These are phyloP conservation scores for Hemiscyllium ocellatum DNA, from an alignment of 2,113 vertebrate genomes.

Conservation along the genomic window DNA sequence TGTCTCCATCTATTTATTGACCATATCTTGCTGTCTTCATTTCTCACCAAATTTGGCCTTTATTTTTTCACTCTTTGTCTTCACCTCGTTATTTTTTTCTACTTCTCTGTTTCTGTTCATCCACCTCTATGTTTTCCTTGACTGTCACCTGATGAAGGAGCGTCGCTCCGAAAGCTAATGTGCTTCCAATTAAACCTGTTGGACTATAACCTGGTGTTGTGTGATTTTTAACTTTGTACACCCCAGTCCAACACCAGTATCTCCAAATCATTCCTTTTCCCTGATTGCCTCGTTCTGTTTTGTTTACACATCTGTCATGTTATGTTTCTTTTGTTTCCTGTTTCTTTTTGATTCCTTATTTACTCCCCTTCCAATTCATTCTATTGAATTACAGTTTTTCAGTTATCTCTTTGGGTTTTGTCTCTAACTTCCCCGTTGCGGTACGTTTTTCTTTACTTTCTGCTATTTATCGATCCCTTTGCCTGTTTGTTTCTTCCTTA, in stretches of 20 bases:
- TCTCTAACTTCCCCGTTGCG: neutral
- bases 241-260: too few relatives aligned
- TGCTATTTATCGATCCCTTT: neutral
- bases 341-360: neutral
- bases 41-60: neutral
- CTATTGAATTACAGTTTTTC: neutral
- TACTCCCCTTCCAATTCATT: neutral
- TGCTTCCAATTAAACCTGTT: too few relatives aligned
- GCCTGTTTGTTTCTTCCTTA: neutral
- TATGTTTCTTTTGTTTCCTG: neutral
- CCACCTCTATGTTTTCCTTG: neutral
- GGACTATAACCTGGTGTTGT: too few relatives aligned
- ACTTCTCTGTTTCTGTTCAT: neutral
- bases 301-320: neutral
- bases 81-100: too few relatives aligned
- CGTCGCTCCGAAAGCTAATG: too few relatives aligned
- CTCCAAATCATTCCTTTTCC: too few relatives aligned
- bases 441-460: neutral
- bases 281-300: neutral
- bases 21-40: neutral
- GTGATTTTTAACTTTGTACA: too few relatives aligned
- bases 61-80: neutral
- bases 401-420: neutral
- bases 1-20: neutral
- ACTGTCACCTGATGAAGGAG: too few relatives aligned